Evolutionary conservation across 2,113 vertebrate species (phyloP), one percentile per base, ranked within the genome.

Genomic region (Emydocephalus ijimae): DNA sequence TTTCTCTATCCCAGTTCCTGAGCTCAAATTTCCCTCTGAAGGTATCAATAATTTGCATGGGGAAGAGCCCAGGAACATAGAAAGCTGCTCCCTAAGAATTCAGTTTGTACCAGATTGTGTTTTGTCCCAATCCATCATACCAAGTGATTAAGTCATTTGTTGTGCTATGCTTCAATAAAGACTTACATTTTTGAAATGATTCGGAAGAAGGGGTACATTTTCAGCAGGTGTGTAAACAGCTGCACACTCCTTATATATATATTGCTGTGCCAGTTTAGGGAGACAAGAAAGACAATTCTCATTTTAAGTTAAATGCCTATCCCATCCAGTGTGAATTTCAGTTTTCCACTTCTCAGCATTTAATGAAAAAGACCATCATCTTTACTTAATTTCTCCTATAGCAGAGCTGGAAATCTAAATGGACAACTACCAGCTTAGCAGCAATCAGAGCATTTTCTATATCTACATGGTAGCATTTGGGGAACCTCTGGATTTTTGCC

Each of bases 361-460:
- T 93, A 94, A 95, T 95, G 92, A 89, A 94, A 96, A 96, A 96
- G 21, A 0, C 93, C 94, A 94, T 95, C 95, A 95, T 95, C 90
- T 96, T 96, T 94, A 45, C 94, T 34, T 94, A 96, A 94, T 85
- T 94, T 94, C 92, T 64, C 92, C 90, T 93, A 95, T 45, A 94
- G n/a, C 81, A 92, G 92, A 95, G 87, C 92, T 94, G 89, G 88
- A 94, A 95, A 54, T 50, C 93, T 92, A 95, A 26, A 93, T 81
- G 34, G 34, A 43, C 74, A 81, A 21, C 18, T 43, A 39, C 18
- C 34, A 39, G 74, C 34, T 61, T 81, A 81, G 74, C 39, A 81
- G 34, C 34, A 81, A 43, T 21, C 1, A 7, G 18, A 81, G 34
- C 34, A 9, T 81, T 81, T 81, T 43, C 15, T 81, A 21, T 18